Evolutionary conservation across 2,797 vertebrate species (phyloP).

Genomic region (Bovichtus variegatus): DNA sequence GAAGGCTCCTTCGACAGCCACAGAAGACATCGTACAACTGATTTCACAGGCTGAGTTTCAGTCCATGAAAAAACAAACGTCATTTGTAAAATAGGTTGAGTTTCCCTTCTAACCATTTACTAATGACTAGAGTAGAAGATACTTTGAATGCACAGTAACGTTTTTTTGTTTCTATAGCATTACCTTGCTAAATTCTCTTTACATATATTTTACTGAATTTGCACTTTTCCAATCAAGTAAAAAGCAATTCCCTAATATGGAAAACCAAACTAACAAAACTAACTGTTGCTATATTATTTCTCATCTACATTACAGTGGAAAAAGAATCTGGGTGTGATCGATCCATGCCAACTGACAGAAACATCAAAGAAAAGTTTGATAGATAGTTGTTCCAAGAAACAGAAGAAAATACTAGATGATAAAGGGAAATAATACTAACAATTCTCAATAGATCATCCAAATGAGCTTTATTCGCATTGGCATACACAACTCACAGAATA

Average conservation of each 20-base stretch:
- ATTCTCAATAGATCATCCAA: background rate
- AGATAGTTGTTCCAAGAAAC: background rate
- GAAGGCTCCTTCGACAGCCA: too few species aligned
- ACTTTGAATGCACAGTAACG: background rate
- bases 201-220: background rate
- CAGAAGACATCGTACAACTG: too few species aligned
- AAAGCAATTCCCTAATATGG: background rate
- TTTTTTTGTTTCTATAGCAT: background rate
- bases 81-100: background rate
- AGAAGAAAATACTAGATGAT: background rate
- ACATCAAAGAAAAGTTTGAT: background rate
- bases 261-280: background rate
- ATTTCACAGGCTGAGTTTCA: too few species aligned
- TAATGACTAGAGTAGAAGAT: background rate
- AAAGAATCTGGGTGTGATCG: conserved; percentile 11
- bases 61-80: too few species aligned
- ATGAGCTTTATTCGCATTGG: background rate
- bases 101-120: background rate
- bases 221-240: background rate
- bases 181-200: background rate
- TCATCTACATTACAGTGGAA: background rate
- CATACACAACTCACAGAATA: background rate
- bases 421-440: background rate
- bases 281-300: conserved; percentile 1
- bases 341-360: background rate